Evolutionary conservation across 1,140 invertebrate species (phyloP).

Genomic region (Anadara kagoshimensis): DNA sequence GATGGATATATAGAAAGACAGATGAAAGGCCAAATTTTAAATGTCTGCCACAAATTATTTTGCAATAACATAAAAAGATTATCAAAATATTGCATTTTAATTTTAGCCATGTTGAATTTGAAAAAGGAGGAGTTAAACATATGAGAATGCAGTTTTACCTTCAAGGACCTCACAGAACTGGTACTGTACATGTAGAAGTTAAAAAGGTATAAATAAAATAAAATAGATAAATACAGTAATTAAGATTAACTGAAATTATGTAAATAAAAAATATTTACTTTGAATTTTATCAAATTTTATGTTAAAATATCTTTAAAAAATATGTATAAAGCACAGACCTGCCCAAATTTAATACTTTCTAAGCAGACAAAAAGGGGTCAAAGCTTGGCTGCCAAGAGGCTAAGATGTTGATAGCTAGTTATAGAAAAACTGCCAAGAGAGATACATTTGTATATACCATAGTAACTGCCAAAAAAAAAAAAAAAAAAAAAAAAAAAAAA

Average conservation of each 20-base stretch:
- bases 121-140: constrained; percentile 83
- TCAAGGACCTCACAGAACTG: constrained; percentile 85
- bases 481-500: too few species aligned
- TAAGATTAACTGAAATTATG: background rate
- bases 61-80: constrained; percentile 66
- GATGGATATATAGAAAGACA: too few species aligned
- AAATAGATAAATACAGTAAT: background rate
- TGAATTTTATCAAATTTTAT: background rate
- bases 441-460: too few species aligned
- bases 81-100: constrained; percentile 54
- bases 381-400: background rate
- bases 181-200: constrained; percentile 89
- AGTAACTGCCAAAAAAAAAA: too few species aligned
- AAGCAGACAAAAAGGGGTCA: background rate
- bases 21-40: too few species aligned
- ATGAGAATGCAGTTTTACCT: constrained; percentile 93
- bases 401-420: background rate
- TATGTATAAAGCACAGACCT: background rate
- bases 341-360: background rate
- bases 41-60: background rate
- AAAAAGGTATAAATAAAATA: constrained; percentile 80
- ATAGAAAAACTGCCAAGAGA: too few species aligned
- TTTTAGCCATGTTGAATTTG: constrained; percentile 82
- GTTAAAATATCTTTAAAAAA: too few species aligned
- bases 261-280: background rate